phyloP scores from a whole-genome alignment of 2,797 vertebrate species.

The Decapterus maruadsi region DNA sequence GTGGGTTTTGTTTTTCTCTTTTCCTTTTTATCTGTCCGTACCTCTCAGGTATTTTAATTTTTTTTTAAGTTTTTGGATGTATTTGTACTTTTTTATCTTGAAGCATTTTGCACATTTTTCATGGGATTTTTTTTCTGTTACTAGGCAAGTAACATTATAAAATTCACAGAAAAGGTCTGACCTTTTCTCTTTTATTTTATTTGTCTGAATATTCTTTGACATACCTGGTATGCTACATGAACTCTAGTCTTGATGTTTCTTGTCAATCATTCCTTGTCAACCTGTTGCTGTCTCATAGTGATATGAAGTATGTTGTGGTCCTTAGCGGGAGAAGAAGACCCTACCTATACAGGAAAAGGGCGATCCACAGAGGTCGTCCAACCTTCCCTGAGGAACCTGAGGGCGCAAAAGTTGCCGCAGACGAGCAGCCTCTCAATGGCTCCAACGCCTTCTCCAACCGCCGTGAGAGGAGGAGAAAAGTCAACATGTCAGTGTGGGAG shows the following conservation, averaged over 20 bases:
- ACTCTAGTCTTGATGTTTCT: conserved; percentile 38
- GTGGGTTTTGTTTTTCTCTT: conserved; percentile 59
- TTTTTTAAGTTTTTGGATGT: conserved; percentile 68
- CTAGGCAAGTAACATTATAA: conserved; percentile 53
- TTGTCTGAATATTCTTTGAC: conserved; percentile 37
- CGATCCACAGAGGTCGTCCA: conserved; percentile 86
- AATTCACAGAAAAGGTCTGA: conserved; percentile 64
- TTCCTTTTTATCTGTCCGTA: conserved; percentile 57
- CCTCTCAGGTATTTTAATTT: conserved; percentile 60
- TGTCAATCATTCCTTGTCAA: conserved; percentile 41
- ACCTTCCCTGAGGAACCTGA: conserved; percentile 82
- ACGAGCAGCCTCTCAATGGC: conserved; percentile 79
- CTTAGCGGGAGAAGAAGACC: conserved; percentile 87
- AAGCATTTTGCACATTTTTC: conserved; percentile 64
- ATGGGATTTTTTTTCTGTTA: conserved; percentile 59
- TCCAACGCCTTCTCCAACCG: conserved; percentile 83
- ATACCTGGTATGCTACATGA: conserved; percentile 51
- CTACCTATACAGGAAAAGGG: conserved; percentile 88
- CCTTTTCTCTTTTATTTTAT: conserved; percentile 69
- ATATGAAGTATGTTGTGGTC: conserved; percentile 61
- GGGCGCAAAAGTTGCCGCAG: conserved; percentile 35
- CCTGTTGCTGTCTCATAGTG: conserved; percentile 33
- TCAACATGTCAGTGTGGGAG: conserved; percentile 98
- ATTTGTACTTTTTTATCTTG: conserved; percentile 55
- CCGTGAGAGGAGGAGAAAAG: conserved; percentile 91